Conservation (phyloP, 1,140 invertebrate species). For the Antheraea mylitta region DNA sequence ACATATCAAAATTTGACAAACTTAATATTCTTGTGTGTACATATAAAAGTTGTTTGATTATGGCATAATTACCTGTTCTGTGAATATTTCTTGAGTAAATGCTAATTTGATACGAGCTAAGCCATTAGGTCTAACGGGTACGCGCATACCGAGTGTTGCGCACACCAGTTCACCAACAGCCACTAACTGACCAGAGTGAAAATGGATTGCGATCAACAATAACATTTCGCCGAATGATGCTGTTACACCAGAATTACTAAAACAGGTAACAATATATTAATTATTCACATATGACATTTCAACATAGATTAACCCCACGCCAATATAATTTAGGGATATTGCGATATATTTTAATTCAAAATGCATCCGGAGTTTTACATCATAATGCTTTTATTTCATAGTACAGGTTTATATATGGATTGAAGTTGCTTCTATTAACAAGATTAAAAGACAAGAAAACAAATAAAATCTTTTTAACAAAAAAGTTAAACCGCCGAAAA, state of each 20-base stretch:
- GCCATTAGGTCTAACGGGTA: slow-evolving; percentile 94
- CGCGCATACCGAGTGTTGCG: slow-evolving; percentile 96
- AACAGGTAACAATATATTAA: slow-evolving; percentile 24
- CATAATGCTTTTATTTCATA: too few relatives aligned
- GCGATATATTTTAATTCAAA: too few relatives aligned
- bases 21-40: too few relatives aligned
- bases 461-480: too few relatives aligned
- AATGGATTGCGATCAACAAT: slow-evolving; percentile 97
- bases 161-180: slow-evolving; percentile 96
- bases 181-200: slow-evolving; percentile 95
- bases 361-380: too few relatives aligned
- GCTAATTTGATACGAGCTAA: slow-evolving; percentile 95
- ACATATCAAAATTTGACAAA: too few relatives aligned
- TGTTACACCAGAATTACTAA: slow-evolving; percentile 86
- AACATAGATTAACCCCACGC: neutral
- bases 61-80: slow-evolving; percentile 87
- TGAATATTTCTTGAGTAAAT: slow-evolving; percentile 98
- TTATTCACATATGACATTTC: neutral
- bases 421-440: too few relatives aligned
- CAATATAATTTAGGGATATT: too few relatives aligned
- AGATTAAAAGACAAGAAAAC: too few relatives aligned
- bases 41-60: neutral
- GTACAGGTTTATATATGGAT: too few relatives aligned
- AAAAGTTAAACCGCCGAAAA: too few relatives aligned
- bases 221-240: slow-evolving; percentile 98